Base-by-base conservation (phyloP, 2,797 vertebrate genomes). In the Bradypodion pumilum region DNA sequence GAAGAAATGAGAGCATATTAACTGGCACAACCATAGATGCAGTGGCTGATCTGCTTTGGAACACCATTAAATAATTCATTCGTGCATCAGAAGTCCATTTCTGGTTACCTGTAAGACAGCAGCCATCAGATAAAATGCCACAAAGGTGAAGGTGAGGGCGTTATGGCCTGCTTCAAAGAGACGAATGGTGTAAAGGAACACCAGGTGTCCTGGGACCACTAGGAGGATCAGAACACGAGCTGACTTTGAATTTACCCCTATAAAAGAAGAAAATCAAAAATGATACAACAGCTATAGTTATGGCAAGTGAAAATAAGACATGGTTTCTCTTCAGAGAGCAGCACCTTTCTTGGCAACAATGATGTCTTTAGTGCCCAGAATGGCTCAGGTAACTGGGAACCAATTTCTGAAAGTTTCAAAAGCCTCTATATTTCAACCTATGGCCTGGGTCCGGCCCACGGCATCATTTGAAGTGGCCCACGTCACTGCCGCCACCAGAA, bases 221-320 rank as follows among this genome's bases (percentile, higher is more conserved):
- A 99, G 95, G 82, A 97, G 92, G 91, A 99, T 96, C 85, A 99
- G 95, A 59, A 99, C 98, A 4, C 97, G 95, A 0, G 98, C 98
- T 0, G 98, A 99, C 89, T 95, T 97, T 35, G 98, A 98, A 93
- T 99, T 99, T 86, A 98, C 95, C 59, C 97, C 98, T 99, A 94
- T 42, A 81, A 87, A 90, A 66, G 74, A 92, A 4, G 86, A 86
- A 80, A 74, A 79, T 65, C 21, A 79, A 52, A 16, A 9, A 46
- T 25, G 12, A 42, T 23, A 8, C 0, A 3, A 52, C 86, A 13
- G 84, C 4, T 76, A 84, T 0, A 1, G 7, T 79, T 56, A 70
- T 1, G 62, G 73, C 49, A 2, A 0, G 7, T 9, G 27, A 1
- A 2, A 79, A 40, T 35, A 29, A 60, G 9, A 29, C 10, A 79